Evolutionary conservation across 2,888 invertebrate species (phyloP).

Genomic region (Xestia xanthographa): DNA sequence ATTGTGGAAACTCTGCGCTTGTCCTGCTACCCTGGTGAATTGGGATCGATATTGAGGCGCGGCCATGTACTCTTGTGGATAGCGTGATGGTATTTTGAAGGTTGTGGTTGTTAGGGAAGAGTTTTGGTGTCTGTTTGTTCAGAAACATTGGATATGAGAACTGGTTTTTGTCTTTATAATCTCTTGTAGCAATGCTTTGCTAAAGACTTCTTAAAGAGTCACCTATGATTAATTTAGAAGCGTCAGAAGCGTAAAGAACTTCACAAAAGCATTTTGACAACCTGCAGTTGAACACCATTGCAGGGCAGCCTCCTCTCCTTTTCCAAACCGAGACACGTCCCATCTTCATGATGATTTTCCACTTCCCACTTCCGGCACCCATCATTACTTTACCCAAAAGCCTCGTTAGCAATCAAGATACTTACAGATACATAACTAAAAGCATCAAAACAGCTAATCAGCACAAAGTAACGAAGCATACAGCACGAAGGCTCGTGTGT

Average conservation of each 20-base stretch:
- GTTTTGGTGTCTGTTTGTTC: constrained; percentile 15
- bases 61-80: constrained; percentile 62
- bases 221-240: not conserved
- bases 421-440: constrained; percentile 32
- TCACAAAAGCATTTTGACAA: not conserved
- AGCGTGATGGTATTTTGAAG: constrained; percentile 67
- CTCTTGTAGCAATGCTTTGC: not conserved
- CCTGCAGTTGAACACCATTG: not conserved
- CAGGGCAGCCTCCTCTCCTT: not conserved
- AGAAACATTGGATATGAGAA: not conserved
- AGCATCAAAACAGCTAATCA: constrained; percentile 61
- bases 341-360: not conserved
- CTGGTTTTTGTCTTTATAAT: not conserved
- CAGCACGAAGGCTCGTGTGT: constrained; percentile 77
- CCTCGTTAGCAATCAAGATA: constrained; percentile 23
- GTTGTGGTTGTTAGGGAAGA: constrained; percentile 33
- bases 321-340: not conserved
- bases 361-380: not conserved
- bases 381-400: not conserved
- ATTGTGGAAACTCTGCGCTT: constrained; percentile 71
- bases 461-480: constrained; percentile 70
- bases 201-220: not conserved
- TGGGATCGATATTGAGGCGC: constrained; percentile 71
- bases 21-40: constrained; percentile 75
- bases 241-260: not conserved